These are phyloP conservation scores for Rhyacophila brunnea DNA, from an alignment of 1,140 invertebrate genomes.

Conservation along the genomic window DNA sequence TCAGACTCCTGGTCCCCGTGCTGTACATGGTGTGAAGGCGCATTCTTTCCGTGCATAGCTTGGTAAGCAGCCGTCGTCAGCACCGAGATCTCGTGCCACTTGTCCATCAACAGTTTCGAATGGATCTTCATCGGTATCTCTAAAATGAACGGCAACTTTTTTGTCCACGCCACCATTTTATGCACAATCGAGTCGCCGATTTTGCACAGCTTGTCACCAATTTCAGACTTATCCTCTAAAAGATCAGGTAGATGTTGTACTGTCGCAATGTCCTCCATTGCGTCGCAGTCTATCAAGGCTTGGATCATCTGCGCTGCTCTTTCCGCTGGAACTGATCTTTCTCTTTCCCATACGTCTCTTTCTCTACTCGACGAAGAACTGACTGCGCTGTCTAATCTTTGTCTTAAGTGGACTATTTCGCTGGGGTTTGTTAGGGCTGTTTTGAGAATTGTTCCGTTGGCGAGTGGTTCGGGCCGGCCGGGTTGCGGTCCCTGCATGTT, in stretches of 20 bases:
- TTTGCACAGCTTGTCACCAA: constrained; percentile 89
- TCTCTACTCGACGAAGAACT: constrained; percentile 64
- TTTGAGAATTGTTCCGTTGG: constrained; percentile 90
- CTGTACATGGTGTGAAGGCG: constrained; percentile 48
- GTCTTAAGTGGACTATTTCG: constrained; percentile 85
- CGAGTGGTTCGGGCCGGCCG: constrained; percentile 68
- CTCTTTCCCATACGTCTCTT: constrained; percentile 49
- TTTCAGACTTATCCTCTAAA: constrained; percentile 85
- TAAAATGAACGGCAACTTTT: constrained; percentile 92
- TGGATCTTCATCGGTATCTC: constrained; percentile 93
- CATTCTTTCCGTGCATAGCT: constrained; percentile 76
- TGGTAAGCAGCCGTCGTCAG: constrained; percentile 92
- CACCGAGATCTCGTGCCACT: constrained; percentile 96
- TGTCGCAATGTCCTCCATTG: constrained; percentile 92
- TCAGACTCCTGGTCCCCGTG: constrained; percentile 62
- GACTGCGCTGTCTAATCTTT: constrained; percentile 81
- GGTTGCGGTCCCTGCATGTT: constrained; percentile 49
- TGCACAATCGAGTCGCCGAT: constrained; percentile 95
- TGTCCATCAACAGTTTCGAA: constrained; percentile 91
- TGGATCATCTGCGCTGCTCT: constrained; percentile 82
- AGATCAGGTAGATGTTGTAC: constrained; percentile 86
- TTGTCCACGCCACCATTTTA: constrained; percentile 98
- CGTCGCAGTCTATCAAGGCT: constrained; percentile 89
- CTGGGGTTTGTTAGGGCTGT: constrained; percentile 91
- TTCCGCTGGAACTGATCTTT: constrained; percentile 78